Conservation (phyloP, 2,888 invertebrate genomes). For the Leptinotarsa peninsularis region DNA sequence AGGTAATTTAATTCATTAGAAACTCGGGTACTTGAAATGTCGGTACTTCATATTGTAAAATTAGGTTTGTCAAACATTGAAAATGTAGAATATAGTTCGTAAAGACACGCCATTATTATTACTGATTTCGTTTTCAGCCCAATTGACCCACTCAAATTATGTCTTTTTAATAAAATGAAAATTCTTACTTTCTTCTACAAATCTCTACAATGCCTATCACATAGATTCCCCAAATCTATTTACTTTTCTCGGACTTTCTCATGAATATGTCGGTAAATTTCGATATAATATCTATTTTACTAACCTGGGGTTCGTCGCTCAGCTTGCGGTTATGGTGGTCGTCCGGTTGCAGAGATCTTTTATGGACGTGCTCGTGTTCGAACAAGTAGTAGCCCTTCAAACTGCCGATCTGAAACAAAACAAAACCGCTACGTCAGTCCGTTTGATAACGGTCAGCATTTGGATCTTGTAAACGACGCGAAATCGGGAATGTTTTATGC, state of each 20-base stretch:
- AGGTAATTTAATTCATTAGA: too few relatives aligned
- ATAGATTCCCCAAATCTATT: not conserved
- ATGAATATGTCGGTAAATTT: not conserved
- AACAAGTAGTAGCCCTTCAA: slow-evolving; percentile 88
- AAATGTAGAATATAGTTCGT: too few relatives aligned
- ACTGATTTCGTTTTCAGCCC: too few relatives aligned
- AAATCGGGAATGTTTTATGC: too few relatives aligned
- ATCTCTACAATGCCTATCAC: not conserved
- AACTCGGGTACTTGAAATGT: too few relatives aligned
- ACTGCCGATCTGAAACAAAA: slow-evolving; percentile 86
- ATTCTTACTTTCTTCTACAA: not conserved
- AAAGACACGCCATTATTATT: too few relatives aligned
- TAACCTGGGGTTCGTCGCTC: slow-evolving; percentile 82
- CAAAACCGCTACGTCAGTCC: slow-evolving; percentile 25
- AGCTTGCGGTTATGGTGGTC: slow-evolving; percentile 83
- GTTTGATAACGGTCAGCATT: slow-evolving; percentile 1
- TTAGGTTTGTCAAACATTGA: too few relatives aligned
- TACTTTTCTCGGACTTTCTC: not conserved
- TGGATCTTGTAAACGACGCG: not conserved
- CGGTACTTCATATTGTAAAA: too few relatives aligned
- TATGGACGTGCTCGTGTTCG: slow-evolving; percentile 86
- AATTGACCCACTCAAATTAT: too few relatives aligned
- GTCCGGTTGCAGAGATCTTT: slow-evolving; percentile 84
- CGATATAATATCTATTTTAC: slow-evolving; percentile 53
- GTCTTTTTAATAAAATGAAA: too few relatives aligned